Conservation (phyloP, 2,888 invertebrate species). For the Cyclophora albipunctata region DNA sequence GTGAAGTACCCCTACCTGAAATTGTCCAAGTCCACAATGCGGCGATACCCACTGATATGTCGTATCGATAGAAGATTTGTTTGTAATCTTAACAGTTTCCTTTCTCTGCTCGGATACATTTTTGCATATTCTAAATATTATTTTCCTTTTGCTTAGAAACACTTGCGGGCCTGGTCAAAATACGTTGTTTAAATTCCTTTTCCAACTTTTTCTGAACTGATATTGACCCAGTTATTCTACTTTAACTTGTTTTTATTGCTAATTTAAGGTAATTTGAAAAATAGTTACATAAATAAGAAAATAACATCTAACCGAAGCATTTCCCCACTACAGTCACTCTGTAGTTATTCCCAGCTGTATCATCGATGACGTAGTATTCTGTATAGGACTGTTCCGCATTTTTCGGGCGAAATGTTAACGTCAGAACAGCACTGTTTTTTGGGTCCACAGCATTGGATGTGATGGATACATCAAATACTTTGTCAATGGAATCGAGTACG, state of each 20-base stretch:
- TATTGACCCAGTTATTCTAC: too few species aligned
- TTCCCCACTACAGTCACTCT: conserved; percentile 53
- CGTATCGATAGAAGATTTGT: conserved; percentile 52
- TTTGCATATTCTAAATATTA: conserved; percentile 51
- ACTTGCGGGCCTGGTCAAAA: conserved; percentile 51
- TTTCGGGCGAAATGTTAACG: conserved; percentile 47
- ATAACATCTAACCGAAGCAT: conserved; percentile 44
- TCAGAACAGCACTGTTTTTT: conserved; percentile 37
- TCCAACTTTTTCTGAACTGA: too few species aligned
- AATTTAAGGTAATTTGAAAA: too few species aligned
- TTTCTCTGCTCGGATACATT: conserved; percentile 47
- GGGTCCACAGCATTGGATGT: conserved; percentile 42
- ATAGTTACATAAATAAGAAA: too few species aligned
- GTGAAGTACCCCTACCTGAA: conserved; percentile 41
- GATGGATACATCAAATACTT: conserved; percentile 49
- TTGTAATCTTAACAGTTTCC: conserved; percentile 45
- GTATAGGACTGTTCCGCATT: conserved; percentile 54
- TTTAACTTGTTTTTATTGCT: too few species aligned
- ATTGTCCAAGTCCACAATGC: conserved; percentile 48
- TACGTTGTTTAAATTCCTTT: not conserved
- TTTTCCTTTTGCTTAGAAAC: conserved; percentile 37
- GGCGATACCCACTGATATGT: conserved; percentile 68
- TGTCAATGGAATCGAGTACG: conserved; percentile 52
- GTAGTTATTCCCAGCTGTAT: conserved; percentile 44
- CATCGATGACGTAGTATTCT: conserved; percentile 58